Conservation (phyloP, 2,888 invertebrate genomes). For the Pristionchus mayeri region DNA sequence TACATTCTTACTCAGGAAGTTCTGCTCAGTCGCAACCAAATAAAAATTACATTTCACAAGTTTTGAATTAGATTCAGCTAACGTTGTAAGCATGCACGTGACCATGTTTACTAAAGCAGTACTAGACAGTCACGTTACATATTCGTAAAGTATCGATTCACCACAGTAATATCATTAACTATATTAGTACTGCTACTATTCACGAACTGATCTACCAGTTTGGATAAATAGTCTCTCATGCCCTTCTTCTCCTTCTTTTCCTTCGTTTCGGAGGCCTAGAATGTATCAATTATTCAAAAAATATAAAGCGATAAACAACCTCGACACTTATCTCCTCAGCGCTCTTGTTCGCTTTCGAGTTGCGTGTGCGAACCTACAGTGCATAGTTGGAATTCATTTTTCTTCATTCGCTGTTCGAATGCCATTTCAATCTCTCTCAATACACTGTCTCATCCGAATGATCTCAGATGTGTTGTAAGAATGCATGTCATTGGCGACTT, state of each 20-base stretch:
- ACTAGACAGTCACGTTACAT: too few relatives aligned
- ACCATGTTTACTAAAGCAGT: too few relatives aligned
- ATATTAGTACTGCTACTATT: not conserved
- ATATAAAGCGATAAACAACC: not conserved
- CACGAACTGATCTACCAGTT: not conserved
- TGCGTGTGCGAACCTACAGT: not conserved
- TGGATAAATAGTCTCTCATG: not conserved
- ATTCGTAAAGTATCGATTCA: too few relatives aligned
- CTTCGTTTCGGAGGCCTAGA: not conserved
- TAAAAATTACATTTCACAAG: too few relatives aligned
- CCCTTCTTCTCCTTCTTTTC: constrained; percentile 1
- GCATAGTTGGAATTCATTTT: not conserved
- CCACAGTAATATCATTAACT: too few relatives aligned
- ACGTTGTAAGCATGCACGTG: too few relatives aligned
- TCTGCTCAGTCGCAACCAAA: too few relatives aligned
- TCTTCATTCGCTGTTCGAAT: too few relatives aligned
- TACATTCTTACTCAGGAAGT: too few relatives aligned
- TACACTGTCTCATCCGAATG: too few relatives aligned
- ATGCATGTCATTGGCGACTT: not conserved
- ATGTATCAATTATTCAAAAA: not conserved
- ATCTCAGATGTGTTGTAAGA: not conserved
- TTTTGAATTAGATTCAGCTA: too few relatives aligned
- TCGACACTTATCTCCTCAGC: not conserved
- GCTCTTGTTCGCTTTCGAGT: not conserved
- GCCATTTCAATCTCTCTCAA: not conserved